These are phyloP conservation scores for Acyrthosiphon pisum DNA, from an alignment of 1,140 invertebrate genomes.

Conservation along the genomic window DNA sequence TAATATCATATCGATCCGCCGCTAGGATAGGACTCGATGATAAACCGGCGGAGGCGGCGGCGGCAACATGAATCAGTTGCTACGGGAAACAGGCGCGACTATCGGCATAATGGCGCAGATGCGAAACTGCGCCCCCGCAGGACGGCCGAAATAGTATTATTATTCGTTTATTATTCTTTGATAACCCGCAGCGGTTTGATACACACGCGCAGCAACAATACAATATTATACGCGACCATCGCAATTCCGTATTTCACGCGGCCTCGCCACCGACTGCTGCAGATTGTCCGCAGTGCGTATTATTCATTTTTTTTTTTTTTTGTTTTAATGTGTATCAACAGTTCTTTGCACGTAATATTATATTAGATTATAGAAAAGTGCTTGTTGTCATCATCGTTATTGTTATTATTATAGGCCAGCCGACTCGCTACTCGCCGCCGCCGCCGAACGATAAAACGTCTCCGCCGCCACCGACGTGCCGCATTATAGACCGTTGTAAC, in stretches of 20 bases:
- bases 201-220: no score
- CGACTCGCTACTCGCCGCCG: neutral
- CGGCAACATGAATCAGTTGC: neutral
- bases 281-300: neutral
- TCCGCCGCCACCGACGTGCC: no score
- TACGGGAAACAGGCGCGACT: neutral
- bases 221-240: no score
- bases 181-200: neutral
- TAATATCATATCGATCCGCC: neutral
- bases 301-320: neutral
- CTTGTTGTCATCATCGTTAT: no score
- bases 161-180: neutral
- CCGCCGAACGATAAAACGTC: no score
- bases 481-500: neutral
- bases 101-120: neutral
- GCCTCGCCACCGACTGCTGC: neutral
- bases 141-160: neutral
- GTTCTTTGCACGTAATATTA: no score
- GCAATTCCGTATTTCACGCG: no score
- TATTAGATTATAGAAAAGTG: no score
- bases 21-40: neutral
- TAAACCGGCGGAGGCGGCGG: neutral
- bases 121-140: neutral
- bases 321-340: no score
- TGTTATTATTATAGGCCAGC: neutral